phyloP scores from a whole-genome alignment of 2,888 invertebrate species.

The Antitype chi region DNA sequence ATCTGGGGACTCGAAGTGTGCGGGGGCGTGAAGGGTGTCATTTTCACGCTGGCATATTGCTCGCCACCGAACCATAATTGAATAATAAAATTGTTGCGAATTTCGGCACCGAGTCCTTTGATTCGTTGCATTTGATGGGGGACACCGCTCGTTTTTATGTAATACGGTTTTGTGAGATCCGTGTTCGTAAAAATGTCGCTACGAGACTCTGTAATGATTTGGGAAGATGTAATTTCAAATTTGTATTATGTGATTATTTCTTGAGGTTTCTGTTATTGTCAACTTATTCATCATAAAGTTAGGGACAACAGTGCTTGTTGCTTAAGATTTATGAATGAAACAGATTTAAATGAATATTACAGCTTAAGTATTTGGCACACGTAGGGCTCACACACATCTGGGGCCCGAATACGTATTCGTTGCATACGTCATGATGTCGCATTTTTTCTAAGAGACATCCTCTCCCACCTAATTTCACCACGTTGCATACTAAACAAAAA shows the following conservation, averaged over 20 bases:
- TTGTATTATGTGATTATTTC: conserved; percentile 61
- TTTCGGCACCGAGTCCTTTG: conserved; percentile 77
- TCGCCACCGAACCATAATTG: conserved; percentile 82
- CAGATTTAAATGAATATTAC: conserved; percentile 18
- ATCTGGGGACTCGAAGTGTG: conserved; percentile 71
- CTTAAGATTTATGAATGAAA: conserved; percentile 25
- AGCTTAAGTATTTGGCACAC: conserved; percentile 45
- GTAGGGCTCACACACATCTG: conserved; percentile 34
- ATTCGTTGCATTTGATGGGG: conserved; percentile 74
- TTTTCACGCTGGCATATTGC: conserved; percentile 84
- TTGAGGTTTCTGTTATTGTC: conserved; percentile 33
- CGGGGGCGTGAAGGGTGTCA: conserved; percentile 76
- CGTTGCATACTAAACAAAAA: conserved; percentile 84
- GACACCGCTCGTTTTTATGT: conserved; percentile 64
- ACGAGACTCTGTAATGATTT: conserved; percentile 51
- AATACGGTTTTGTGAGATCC: conserved; percentile 55
- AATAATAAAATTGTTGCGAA: conserved; percentile 84
- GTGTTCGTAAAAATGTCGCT: conserved; percentile 60
- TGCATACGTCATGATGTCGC: conserved; percentile 54
- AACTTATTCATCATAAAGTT: conserved; percentile 30
- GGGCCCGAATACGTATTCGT: conserved; percentile 42
- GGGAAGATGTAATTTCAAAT: conserved; percentile 53
- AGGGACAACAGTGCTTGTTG: neutral
- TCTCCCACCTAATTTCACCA: conserved; percentile 75
- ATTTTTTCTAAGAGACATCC: conserved; percentile 62